Evolutionary conservation across 1,140 invertebrate genomes (phyloP), one percentile per base, ranked within the genome.

Genomic region (Papilio helenus): DNA sequence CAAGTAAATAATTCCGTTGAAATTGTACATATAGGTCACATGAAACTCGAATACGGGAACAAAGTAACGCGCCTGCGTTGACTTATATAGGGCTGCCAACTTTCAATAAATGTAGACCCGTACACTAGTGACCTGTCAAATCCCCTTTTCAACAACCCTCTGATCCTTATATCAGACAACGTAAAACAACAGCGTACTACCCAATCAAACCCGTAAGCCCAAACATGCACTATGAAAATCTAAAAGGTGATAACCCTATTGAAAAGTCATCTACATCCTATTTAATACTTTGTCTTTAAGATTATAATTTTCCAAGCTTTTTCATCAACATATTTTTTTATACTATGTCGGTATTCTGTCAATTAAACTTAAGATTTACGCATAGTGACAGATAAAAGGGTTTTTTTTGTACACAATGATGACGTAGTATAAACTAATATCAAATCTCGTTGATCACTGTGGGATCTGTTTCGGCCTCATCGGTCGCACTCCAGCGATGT

Each of bases 1-100:
- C 81, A 87, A 83, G 85, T 89, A 86, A 91, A 90, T 90, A 89
- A 90, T 89, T 88, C 89, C 87, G 86, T 89, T 88, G 86, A 89
- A 83, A 85, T 83, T 86, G 84, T 88, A 90, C 18, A 51, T 89
- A 89, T 92, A 85, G 90, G 89, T 89, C 89, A 79, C 55, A 74
- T 49, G 72, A 72, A 58, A 79, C 29, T 61, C 51, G 72, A 78
- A 77, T 83, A 78, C 77, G 72, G 73, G 84, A 82, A 83, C 82
- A 80, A 83, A 85, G 81, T 82, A 83, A 80, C 39, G 42, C 82
- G 74, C 26, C 76, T 74, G 44, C 76, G 80, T 55, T 79, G 29
- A 74, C 39, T 61, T 16, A 14, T 8, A 18, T 55, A 55, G 51
- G 51, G 51, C 51, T 55, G 51, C 51, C 51, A 55, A 55, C 5